These are phyloP conservation scores for Notiomystis cincta DNA, from an alignment of 2,113 vertebrate genomes.

Conservation along the genomic window DNA sequence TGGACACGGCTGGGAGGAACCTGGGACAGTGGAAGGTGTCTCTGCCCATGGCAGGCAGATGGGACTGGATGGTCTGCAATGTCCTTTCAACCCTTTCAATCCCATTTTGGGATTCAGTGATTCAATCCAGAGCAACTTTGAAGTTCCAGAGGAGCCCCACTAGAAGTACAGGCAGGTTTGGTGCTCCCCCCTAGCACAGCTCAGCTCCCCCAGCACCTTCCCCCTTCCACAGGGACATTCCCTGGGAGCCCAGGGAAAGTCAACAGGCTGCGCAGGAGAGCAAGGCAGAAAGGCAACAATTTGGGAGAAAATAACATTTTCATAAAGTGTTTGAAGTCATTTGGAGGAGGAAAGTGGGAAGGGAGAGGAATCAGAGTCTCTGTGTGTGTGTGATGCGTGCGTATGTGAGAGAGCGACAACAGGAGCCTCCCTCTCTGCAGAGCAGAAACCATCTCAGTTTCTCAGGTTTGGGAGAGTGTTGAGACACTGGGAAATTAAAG, in stretches of 20 bases:
- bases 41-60: not conserved
- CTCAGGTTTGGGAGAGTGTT: not conserved
- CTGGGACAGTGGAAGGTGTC: not conserved
- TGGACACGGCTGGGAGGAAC: not conserved
- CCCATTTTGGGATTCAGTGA: not conserved
- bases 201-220: not conserved
- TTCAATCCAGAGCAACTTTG: not conserved
- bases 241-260: not conserved
- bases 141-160: not conserved
- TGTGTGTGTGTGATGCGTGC: not conserved
- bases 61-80: not conserved
- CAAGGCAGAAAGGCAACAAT: not conserved
- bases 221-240: not conserved
- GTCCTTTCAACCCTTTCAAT: not conserved
- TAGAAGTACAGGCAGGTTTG: not conserved
- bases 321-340: not conserved
- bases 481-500: not conserved
- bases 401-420: not conserved
- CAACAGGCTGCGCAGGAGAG: not conserved
- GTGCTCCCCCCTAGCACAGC: not conserved
- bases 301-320: constrained; percentile 24
- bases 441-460: constrained; percentile 21
- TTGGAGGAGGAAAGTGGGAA: constrained; percentile 39
- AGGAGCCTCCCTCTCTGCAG: not conserved
- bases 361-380: not conserved